A percentile compares a stretch with the other conserved stretches of the same genome.
These are phyloP conservation scores for Numenius phaeopus DNA, from an alignment of 2,797 vertebrate genomes.

Conservation along the genomic window DNA sequence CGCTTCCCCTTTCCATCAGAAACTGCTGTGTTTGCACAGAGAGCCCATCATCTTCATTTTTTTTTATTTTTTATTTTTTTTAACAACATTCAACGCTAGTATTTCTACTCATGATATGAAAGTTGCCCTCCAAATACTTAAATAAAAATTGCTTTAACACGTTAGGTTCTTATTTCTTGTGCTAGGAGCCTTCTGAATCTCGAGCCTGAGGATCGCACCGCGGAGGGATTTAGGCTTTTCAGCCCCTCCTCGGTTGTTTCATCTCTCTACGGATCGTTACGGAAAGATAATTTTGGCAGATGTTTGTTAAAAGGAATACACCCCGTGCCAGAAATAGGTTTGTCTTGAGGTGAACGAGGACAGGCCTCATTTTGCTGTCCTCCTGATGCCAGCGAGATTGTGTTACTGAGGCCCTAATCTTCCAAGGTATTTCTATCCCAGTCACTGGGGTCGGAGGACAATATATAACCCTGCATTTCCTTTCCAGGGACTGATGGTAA, in stretches of 20 bases:
- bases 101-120: constrained; percentile 81
- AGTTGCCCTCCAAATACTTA: constrained; percentile 78
- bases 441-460: background rate
- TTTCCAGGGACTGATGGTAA: background rate
- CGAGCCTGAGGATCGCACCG: background rate
- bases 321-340: background rate
- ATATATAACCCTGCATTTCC: background rate
- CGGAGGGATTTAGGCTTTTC: background rate
- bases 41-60: constrained; percentile 36
- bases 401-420: background rate
- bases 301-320: background rate
- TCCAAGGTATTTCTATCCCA: background rate
- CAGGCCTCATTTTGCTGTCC: background rate
- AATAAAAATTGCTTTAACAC: constrained; percentile 84
- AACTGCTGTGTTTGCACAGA: constrained; percentile 41
- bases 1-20: constrained; percentile 11
- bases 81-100: constrained; percentile 72
- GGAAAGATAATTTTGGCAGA: constrained; percentile 24
- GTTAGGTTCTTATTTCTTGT: constrained; percentile 63
- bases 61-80: constrained; percentile 47
- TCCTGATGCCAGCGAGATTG: background rate
- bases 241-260: background rate
- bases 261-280: background rate
- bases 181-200: constrained; percentile 9
- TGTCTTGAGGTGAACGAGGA: constrained; percentile 12